Percentiles rank a stretch among this genome's conserved stretches.
Conservation (phyloP, 2,888 invertebrate genomes). For the Orthosia gothica region DNA sequence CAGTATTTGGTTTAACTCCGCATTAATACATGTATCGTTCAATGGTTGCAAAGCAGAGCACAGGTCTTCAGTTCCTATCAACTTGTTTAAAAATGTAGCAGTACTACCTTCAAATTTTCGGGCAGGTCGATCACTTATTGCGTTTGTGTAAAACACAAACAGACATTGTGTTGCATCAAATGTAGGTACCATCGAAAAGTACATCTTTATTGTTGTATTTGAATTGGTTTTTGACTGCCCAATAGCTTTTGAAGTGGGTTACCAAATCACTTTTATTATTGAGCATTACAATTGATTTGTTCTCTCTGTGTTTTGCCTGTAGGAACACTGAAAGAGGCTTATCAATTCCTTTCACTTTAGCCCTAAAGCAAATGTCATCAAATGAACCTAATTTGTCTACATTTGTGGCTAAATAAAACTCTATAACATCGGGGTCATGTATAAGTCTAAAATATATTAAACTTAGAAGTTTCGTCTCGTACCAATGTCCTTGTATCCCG, state of each 20-base stretch:
- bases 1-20: not conserved
- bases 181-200: not conserved
- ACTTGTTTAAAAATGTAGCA: not conserved
- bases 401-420: conserved; percentile 2
- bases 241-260: not conserved
- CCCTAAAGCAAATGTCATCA: conserved; percentile 10
- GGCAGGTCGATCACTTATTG: not conserved
- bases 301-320: conserved; percentile 7
- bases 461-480: not conserved
- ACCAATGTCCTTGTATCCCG: not conserved
- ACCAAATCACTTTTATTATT: conserved; percentile 1
- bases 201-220: not conserved
- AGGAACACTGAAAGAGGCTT: not conserved
- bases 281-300: not conserved
- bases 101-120: not conserved
- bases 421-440: not conserved
- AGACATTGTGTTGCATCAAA: not conserved
- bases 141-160: conserved; percentile 4
- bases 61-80: not conserved
- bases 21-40: not conserved
- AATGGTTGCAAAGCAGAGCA: not conserved
- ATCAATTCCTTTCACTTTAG: not conserved
- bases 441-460: not conserved
- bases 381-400: not conserved
- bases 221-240: not conserved